These are phyloP conservation scores for Trichomalopsis sarcophagae DNA, from an alignment of 1,140 invertebrate genomes.

Conservation along the genomic window DNA sequence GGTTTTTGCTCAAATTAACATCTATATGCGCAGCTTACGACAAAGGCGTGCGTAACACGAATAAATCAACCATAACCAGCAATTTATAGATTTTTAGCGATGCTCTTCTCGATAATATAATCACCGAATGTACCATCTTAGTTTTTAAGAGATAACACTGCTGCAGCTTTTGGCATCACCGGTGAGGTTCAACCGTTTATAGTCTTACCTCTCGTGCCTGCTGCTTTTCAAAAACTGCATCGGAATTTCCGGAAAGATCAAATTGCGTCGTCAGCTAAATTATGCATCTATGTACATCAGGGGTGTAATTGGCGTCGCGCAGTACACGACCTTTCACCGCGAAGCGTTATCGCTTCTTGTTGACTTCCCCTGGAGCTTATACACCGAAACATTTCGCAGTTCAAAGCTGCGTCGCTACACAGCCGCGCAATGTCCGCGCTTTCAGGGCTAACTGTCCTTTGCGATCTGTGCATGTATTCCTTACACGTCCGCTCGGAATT, in stretches of 20 bases:
- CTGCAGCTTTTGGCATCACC: no score
- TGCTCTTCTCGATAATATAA: no score
- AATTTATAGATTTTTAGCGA: no score
- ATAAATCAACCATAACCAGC: no score
- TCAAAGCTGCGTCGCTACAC: background rate
- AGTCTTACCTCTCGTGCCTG: background rate
- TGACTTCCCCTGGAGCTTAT: background rate
- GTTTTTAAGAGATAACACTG: no score
- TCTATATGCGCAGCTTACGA: no score
- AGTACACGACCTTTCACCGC: conserved; percentile 37
- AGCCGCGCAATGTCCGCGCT: background rate
- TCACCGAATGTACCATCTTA: no score
- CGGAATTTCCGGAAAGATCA: conserved; percentile 11
- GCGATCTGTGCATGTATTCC: background rate
- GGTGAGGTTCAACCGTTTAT: no score
- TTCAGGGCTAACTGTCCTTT: background rate
- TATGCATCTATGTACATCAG: conserved; percentile 27
- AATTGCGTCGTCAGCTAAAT: background rate
- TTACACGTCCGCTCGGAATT: background rate
- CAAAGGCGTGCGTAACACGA: no score
- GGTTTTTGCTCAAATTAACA: no score
- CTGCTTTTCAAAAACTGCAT: background rate
- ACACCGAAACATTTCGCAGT: background rate
- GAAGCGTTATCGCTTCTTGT: background rate
- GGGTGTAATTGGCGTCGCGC: conserved; percentile 29